Base-by-base conservation (phyloP, 2,888 invertebrate genomes). In the Melanophora roralis region DNA sequence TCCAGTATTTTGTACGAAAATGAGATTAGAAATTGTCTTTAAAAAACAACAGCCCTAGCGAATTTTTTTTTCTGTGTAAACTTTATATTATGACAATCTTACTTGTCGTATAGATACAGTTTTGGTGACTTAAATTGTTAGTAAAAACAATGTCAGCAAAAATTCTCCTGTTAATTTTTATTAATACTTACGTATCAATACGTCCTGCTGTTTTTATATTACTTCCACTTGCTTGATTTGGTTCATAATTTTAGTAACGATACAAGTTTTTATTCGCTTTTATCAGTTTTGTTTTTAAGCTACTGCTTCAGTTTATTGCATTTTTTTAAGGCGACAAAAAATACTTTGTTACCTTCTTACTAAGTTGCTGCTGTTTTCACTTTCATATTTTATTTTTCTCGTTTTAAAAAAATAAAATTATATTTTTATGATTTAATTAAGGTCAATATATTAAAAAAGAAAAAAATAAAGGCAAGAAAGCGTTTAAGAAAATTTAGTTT, bases 131-230 rank as follows among this genome's bases (percentile, higher is more conserved):
- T 59, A 38, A 47, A 75, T 38, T 45, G 62, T 36, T 49, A 67
- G 19, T 1, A 4, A 23, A 34, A 72, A 67, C 32, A 59, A 34
- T 11, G 34, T 11, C 47, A 62, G 64, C 64, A 78, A 78, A 71
- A 60, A 69, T 65, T 73, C 60, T 34, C 49, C 67, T 38, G 60
- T 36, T 60, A n/a, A n/a, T 62, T 36, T 47, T 40, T 59, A 40
- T 47, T 19, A 19, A 32, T 36, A 23, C 40, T 47, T 74, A 23
- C 59, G 16, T 51, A 36, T 57, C 40, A 76, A 19, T 55, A 51
- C 68, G 49, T 76, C 80, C 80, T 72, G 76, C 80, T 80, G 80
- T 64, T 67, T 80, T 72, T 40, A 72, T 72, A 72, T 72, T 72
- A 80, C 34, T 76, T 80, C 72, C 76, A 80, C 80, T 80, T 80